Evolutionary conservation across 2,113 vertebrate species (phyloP).

Genomic region (Colius striatus): DNA sequence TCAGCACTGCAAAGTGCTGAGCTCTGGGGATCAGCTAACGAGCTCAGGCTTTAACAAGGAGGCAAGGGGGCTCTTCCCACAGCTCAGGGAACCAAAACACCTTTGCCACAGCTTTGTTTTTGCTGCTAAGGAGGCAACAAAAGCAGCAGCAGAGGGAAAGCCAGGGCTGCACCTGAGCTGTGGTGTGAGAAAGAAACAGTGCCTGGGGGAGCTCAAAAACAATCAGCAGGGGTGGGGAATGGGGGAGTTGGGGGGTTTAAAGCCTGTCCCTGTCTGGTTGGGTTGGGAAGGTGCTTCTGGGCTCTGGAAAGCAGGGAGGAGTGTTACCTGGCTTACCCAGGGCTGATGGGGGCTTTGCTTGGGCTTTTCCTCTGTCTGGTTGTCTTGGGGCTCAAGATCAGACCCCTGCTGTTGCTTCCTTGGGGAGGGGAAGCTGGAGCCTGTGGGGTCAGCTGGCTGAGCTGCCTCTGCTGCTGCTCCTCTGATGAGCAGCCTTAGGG

Average conservation of each 20-base stretch:
- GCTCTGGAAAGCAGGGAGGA: background rate
- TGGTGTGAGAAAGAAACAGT: background rate
- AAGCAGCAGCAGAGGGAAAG: background rate
- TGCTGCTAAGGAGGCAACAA: background rate
- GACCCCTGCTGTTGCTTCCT: background rate
- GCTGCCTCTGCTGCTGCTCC: background rate
- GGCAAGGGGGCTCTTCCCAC: fast-evolving
- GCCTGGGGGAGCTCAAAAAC: background rate
- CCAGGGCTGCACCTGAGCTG: fast-evolving
- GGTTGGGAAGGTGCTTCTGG: background rate
- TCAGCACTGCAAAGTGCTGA: background rate
- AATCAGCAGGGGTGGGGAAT: background rate
- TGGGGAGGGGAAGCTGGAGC: conserved; percentile 40
- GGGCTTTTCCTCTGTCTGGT: background rate
- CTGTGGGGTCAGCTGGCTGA: background rate
- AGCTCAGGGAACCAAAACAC: fast-evolving
- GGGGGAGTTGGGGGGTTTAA: background rate
- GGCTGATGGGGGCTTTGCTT: background rate
- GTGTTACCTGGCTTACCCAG: background rate
- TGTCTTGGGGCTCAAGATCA: fast-evolving
- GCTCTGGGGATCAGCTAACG: fast-evolving
- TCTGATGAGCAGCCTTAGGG: background rate
- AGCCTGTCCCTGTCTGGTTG: fast-evolving
- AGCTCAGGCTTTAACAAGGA: too few species aligned
- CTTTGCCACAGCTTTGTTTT: background rate